Evolutionary conservation across 2,113 vertebrate species (phyloP).

Genomic region (Rhabdomys dilectus): DNA sequence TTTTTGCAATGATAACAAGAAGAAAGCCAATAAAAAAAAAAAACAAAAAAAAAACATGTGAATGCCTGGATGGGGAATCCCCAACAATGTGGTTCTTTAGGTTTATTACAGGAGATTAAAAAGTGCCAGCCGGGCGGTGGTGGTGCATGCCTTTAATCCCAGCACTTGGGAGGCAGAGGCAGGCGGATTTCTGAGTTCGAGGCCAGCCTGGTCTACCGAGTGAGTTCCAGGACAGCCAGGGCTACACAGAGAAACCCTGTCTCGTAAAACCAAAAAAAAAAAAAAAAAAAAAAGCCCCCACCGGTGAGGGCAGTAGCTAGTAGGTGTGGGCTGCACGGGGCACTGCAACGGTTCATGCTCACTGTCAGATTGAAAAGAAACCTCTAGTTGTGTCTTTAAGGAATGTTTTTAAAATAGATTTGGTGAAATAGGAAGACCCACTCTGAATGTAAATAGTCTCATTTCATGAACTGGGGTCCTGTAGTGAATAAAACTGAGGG

Average conservation of each 20-base stretch:
- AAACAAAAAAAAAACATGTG: neutral
- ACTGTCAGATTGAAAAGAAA: neutral
- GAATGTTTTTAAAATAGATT: neutral
- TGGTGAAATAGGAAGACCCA: neutral
- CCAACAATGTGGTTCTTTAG: neutral
- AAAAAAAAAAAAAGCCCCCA: no score
- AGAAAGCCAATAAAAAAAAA: conserved; percentile 54
- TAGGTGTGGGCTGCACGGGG: neutral
- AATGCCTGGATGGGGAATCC: neutral
- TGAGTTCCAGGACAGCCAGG: no score
- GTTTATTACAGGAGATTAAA: neutral
- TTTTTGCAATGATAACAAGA: neutral
- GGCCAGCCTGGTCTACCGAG: no score
- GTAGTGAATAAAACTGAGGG: neutral
- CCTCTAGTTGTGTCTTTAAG: neutral
- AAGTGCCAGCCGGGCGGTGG: no score
- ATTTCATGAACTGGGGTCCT: neutral
- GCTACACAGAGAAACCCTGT: no score
- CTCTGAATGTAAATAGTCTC: no score
- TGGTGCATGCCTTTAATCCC: no score
- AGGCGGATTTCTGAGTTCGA: no score
- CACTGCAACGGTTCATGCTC: neutral
- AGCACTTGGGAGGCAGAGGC: no score
- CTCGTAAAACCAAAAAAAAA: no score
- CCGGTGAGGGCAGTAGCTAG: neutral